Evolutionary conservation across 2,113 vertebrate genomes (phyloP), one percentile per base, ranked within the genome.

Genomic region (Rhegmatorhina hoffmannsi): DNA sequence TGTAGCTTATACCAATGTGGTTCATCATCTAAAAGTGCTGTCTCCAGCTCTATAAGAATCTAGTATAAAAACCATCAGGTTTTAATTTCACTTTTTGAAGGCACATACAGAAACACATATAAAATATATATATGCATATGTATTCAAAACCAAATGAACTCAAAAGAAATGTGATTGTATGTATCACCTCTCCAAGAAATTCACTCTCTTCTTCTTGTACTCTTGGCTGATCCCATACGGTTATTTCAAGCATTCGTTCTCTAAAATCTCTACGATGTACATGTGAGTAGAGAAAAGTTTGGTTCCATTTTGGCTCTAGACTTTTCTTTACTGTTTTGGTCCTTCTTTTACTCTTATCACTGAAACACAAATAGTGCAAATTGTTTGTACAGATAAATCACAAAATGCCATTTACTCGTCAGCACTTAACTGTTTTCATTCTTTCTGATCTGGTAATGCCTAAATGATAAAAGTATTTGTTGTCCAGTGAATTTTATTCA

Each of bases 1-100:
- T 99, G 99, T 87, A 99, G 98, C 96, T 99, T 99, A 95, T 99
- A 99, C 99, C 99, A 99, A 89, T 99, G 99, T 58, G 99, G 98
- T 79, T 98, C 98, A 97, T 99, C 99, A 46, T 99, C 99, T 94
- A 99, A 96, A 95, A 99, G 98, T 13, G 99, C 99, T 25, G 99
- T 99, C 97, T 99, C 99, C 97, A 99, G 83, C 97, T 99, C 99
- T 93, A 99, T 99, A 84, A 99, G 98, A 96, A 99, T 99, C 99
- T 99, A 96, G 79, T 49, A 96, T 55, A 82, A 91, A 85, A 97
- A 84, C 74, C 31, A 84, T 34, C 70, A 89, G 53, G 47, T 83
- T 90, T 93, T 96, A 92, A 73, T 70, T 73, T 96, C 69, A 69
- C 17, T 76, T 67, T 64, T 67, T 64, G 40, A 74, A 72, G 69